A percentile compares a stretch with the other conserved stretches of the same genome.
Conservation (phyloP, 1,140 invertebrate species). For the Drosophila arawakana region DNA sequence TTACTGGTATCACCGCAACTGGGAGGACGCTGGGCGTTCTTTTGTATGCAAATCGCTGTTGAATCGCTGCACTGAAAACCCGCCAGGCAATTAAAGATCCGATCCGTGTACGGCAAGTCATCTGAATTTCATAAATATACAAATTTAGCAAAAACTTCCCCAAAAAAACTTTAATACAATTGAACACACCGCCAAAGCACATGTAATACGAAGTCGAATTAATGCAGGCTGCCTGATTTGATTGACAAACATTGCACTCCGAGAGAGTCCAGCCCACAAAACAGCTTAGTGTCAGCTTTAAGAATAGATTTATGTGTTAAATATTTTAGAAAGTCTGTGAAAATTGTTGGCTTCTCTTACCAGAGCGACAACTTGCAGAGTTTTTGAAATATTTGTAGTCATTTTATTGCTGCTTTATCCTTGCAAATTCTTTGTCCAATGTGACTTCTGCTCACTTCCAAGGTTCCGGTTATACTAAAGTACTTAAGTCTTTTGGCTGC, state of each 20-base stretch:
- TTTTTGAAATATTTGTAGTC: not conserved
- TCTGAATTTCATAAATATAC: constrained; percentile 33
- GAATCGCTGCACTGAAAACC: constrained; percentile 72
- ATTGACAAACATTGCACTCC: constrained; percentile 75
- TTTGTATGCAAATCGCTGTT: constrained; percentile 72
- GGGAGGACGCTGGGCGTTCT: constrained; percentile 62
- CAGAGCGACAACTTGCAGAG: constrained; percentile 39
- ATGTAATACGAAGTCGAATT: constrained; percentile 79
- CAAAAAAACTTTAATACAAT: not conserved
- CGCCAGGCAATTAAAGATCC: constrained; percentile 64
- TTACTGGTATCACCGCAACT: constrained; percentile 73
- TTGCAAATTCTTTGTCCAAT: not conserved
- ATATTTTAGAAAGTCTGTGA: not conserved
- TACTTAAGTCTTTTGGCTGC: constrained; percentile 17
- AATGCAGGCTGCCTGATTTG: constrained; percentile 71
- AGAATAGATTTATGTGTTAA: not conserved
- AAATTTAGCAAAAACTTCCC: not conserved
- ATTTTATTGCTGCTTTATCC: constrained; percentile 34
- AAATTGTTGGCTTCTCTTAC: constrained; percentile 22
- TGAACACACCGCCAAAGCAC: constrained; percentile 71
- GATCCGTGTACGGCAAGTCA: constrained; percentile 49
- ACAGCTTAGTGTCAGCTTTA: constrained; percentile 33
- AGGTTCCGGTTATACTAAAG: constrained; percentile 62
- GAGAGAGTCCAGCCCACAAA: constrained; percentile 30
- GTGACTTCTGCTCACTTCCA: constrained; percentile 60